Base-by-base conservation (phyloP, 2,888 invertebrate species). In the Flexamia atlantica region DNA sequence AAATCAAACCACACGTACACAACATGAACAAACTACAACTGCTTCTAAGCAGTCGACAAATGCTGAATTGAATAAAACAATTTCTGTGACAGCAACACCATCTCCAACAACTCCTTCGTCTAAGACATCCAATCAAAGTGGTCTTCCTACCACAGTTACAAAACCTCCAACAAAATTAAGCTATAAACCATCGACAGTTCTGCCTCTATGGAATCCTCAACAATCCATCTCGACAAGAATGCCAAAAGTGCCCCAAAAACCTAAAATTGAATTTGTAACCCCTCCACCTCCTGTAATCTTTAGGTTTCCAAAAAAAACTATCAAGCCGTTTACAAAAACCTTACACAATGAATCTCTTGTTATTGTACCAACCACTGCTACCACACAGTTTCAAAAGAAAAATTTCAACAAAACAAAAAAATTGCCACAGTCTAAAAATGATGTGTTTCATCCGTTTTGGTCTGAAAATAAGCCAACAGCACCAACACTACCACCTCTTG, bases 261-360 rank as follows among this genome's bases (percentile, higher is more conserved):
- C 42, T 3, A 42, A 76, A 76, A 76, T 81, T 60, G 57, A 53
- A 81, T 60, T 81, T 40, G 42, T 32, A 9, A 81, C 81, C 0
- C 81, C 64, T 23, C 81, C 81, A 3, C 81, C 81, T 25, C 64
- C 64, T 20, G 20, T 81, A n/a, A 28, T 81, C 1, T 60, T 81
- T 30, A 12, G 40, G 23, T 20, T 10, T 7, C 81, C 81, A 2
- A 23, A 40, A 46, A 14, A 60, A 32, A 82, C 25, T 70, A n/a
- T 20, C 30, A 23, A 7, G n/a, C n/a, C 42, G 14, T 28, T n/a
- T 23, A 28, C 50, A 46, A 40, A 23, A 30, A 10, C 32, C 1
- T 4, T 30, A 40, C 3, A 14, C 5, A 25, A 64, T 64, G 20
- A 12, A 28, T n/a, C 28, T 53, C 17, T 4, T 17, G 20, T 23